Conservation (phyloP, 92 coral and sea anemone genomes). For the Siderastrea radians region DNA sequence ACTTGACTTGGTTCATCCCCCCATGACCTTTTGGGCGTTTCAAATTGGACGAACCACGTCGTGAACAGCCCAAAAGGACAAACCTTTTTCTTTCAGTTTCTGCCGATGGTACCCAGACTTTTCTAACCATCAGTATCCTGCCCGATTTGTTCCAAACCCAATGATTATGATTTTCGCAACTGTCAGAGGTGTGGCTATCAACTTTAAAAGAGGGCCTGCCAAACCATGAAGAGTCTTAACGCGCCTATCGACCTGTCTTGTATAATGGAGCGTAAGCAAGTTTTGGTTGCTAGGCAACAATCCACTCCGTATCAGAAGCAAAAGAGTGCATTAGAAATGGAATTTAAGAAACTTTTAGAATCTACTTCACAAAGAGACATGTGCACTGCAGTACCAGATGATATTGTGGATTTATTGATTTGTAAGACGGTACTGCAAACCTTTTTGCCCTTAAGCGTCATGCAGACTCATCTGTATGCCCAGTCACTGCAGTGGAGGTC, state of each 20-base stretch:
- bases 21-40: conserved; percentile 25
- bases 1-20: conserved; percentile 20
- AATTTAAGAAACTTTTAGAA: too few relatives aligned
- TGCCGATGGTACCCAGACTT: conserved; percentile 13
- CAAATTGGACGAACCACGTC: background rate
- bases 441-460: too few relatives aligned
- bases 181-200: conserved; percentile 47
- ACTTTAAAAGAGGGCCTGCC: background rate
- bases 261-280: conserved; percentile 9
- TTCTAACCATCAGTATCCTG: conserved; percentile 34
- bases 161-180: conserved; percentile 31
- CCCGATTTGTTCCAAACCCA: conserved; percentile 33
- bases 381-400: too few relatives aligned
- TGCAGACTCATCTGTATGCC: too few relatives aligned
- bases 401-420: too few relatives aligned
- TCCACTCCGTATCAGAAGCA: background rate
- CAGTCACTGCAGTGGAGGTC: too few relatives aligned
- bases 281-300: conserved; percentile 5
- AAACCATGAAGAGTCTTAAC: conserved; percentile 9
- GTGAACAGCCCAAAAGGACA: background rate
- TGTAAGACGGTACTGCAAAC: too few relatives aligned
- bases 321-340: too few relatives aligned
- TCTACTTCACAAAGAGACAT: too few relatives aligned
- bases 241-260: conserved; percentile 12
- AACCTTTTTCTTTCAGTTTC: background rate